Base-by-base conservation (phyloP, 1,140 invertebrate genomes). In the Diprion similis region DNA sequence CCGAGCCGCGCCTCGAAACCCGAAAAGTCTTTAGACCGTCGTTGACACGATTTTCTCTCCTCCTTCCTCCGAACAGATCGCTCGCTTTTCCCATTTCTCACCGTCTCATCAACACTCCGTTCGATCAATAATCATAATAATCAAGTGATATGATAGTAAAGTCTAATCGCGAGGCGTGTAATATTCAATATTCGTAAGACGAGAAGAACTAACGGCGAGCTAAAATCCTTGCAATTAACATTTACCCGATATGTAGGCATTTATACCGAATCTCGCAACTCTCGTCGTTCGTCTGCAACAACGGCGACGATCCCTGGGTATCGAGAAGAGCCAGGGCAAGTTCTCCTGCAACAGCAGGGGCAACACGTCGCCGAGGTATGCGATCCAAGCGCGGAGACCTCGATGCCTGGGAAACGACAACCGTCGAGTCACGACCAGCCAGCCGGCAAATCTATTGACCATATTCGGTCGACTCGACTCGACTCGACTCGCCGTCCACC, bases 391-490 rank as follows among this genome's bases (percentile, higher is more conserved):
- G 51, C 51, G 51, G 51, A 59, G 51, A 59, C 51, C 51, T 59
- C 51, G 51, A 59, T 59, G 51, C 51, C 51, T 59, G 51, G 51
- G 51, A 59, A 59, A 17, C 51, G 51, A 59, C 51, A 59, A 59
- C 51, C 51, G 51, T 17, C 51, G 51, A 59, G 51, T 59, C 51
- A 59, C 51, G 51, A 59, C 51, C 11, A 10, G 11, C 51, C 51
- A 59, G 51, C 11, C 51, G n/a, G 51, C n/a, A 17, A 4, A 59
- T 59, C 3, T 59, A 59, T 59, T 59, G 51, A 59, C 51, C 51
- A 17, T 17, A 15, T 37, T 37, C 24, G 24, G 24, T 9, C 51
- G 51, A 59, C n/a, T 59, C 51, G 51, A 17, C 51, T 59, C 51
- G 11, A 8, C 48, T n/a, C 6, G 24, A 37, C 24, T 37, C 24